Conservation (phyloP, 2,797 vertebrate species). For the Fistularia tabacaria region DNA sequence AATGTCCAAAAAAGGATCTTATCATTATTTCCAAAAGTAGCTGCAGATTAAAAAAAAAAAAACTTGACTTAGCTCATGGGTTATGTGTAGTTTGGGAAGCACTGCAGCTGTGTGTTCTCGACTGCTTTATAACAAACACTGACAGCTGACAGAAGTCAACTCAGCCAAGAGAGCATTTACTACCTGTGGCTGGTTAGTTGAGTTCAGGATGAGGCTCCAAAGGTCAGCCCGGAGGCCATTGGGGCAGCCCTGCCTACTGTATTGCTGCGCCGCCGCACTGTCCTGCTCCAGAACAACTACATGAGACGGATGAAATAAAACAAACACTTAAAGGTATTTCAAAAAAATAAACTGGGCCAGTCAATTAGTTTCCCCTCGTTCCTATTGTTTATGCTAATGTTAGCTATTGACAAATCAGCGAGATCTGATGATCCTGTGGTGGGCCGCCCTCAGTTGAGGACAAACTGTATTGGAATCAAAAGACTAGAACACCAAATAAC, state of each 20-base stretch:
- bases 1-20: background rate
- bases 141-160: constrained; percentile 5
- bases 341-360: too few species aligned
- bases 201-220: constrained; percentile 92
- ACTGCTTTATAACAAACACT: constrained; percentile 29
- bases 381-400: too few species aligned
- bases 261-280: constrained; percentile 93
- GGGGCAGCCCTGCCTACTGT: constrained; percentile 91
- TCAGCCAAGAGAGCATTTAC: constrained; percentile 3
- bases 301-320: constrained; percentile 13
- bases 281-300: constrained; percentile 87
- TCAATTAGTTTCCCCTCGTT: too few species aligned
- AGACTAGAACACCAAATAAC: too few species aligned
- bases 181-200: constrained; percentile 90
- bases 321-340: background rate
- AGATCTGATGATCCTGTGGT: too few species aligned
- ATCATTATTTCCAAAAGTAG: background rate
- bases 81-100: constrained; percentile 41
- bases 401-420: too few species aligned
- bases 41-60: constrained; percentile 23
- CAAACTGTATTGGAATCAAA: too few species aligned
- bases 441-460: too few species aligned
- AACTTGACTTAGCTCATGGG: background rate
- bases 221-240: constrained; percentile 89
- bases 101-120: constrained; percentile 46